These are phyloP conservation scores for Pseudomyrmex pallidus DNA, from an alignment of 1,140 invertebrate species.

Conservation along the genomic window DNA sequence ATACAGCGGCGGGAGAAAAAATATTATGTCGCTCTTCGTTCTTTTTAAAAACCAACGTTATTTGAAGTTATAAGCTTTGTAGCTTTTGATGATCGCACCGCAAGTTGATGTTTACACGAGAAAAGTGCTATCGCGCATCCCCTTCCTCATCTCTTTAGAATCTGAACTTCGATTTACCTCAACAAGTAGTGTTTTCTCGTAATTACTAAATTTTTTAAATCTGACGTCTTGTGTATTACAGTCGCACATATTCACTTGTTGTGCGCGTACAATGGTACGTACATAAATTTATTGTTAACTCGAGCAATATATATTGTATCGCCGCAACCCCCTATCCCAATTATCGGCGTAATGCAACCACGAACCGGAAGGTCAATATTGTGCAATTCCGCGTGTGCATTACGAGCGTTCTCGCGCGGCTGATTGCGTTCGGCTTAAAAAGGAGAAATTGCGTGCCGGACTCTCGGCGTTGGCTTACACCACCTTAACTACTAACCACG, in stretches of 20 bases:
- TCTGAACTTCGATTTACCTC: not conserved
- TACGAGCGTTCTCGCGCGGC: constrained; percentile 45
- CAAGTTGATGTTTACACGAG: constrained; percentile 20
- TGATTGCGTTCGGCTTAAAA: constrained; percentile 64
- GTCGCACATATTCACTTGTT: too few relatives aligned
- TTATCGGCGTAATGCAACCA: constrained; percentile 31
- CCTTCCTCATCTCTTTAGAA: not conserved
- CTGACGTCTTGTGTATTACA: not conserved
- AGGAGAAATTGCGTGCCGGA: constrained; percentile 79
- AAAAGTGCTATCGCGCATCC: not conserved
- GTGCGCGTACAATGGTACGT: too few relatives aligned
- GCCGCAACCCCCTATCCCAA: not conserved
- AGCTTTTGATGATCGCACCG: not conserved
- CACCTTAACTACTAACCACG: constrained; percentile 80
- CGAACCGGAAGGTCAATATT: constrained; percentile 47
- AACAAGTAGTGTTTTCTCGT: not conserved
- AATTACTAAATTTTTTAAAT: not conserved
- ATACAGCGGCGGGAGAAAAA: not conserved
- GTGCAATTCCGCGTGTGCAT: constrained; percentile 44
- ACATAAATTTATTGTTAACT: not conserved
- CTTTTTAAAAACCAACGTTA: constrained; percentile 35
- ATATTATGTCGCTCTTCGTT: not conserved
- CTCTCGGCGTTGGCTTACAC: constrained; percentile 63
- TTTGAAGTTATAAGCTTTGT: not conserved
- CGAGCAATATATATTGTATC: not conserved